These are phyloP conservation scores for Corbicula japonica DNA, from an alignment of 2,888 invertebrate genomes.

Conservation along the genomic window DNA sequence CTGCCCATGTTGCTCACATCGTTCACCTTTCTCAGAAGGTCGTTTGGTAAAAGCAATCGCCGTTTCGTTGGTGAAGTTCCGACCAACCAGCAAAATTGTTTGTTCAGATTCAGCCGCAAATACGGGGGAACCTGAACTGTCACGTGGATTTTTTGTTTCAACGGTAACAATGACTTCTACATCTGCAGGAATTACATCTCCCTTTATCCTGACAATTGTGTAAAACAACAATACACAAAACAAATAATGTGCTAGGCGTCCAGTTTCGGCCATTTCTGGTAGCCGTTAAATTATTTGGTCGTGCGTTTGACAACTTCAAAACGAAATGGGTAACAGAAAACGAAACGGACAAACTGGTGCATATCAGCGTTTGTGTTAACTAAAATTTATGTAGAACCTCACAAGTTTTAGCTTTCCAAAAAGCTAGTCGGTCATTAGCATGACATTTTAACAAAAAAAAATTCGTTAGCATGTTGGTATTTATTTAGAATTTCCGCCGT, in stretches of 20 bases:
- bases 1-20: conserved; percentile 61
- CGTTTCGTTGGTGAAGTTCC: conserved; percentile 65
- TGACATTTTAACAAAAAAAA: too few relatives aligned
- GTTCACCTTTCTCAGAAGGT: conserved; percentile 39
- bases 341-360: too few relatives aligned
- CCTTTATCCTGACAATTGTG: neutral
- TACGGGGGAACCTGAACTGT: conserved; percentile 63
- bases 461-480: too few relatives aligned
- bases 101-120: conserved; percentile 55
- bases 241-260: conserved; percentile 29
- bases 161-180: conserved; percentile 65
- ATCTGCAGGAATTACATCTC: conserved; percentile 46
- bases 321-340: too few relatives aligned
- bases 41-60: conserved; percentile 75
- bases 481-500: too few relatives aligned
- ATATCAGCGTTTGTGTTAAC: too few relatives aligned
- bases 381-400: too few relatives aligned
- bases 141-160: conserved; percentile 47
- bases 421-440: too few relatives aligned
- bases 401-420: too few relatives aligned
- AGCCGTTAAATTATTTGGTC: too few relatives aligned
- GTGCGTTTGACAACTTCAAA: too few relatives aligned
- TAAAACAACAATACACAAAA: conserved; percentile 31
- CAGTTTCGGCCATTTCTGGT: conserved; percentile 49
- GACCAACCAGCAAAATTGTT: conserved; percentile 72